These are phyloP conservation scores for Coregonus sp. DNA, from an alignment of 2,797 vertebrate genomes.

Conservation along the genomic window DNA sequence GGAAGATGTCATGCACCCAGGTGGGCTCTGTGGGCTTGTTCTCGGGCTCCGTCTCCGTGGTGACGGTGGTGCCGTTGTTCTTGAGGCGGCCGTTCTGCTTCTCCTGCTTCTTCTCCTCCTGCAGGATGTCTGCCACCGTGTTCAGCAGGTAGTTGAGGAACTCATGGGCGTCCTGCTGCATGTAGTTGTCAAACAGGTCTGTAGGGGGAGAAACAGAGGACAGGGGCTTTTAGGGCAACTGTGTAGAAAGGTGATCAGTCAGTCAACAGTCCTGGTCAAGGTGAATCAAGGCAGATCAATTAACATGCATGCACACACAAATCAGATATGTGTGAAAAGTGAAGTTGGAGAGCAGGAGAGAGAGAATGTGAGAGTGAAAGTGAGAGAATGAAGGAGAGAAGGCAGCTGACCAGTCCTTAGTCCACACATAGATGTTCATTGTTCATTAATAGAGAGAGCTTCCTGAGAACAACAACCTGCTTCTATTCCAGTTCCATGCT, in stretches of 20 bases:
- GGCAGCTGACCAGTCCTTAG: constrained; percentile 53
- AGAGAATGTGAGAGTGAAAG: constrained; percentile 17
- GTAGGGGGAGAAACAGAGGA: constrained; percentile 24
- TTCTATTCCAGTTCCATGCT: constrained; percentile 59
- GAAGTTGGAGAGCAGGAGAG: constrained; percentile 42
- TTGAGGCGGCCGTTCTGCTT: constrained; percentile 93
- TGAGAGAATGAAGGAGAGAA: constrained; percentile 18
- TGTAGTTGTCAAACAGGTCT: constrained; percentile 99
- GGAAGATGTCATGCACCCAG: constrained; percentile 98
- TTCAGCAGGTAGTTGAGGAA: constrained; percentile 98
- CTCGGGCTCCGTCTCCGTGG: constrained; percentile 74
- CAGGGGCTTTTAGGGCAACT: background rate
- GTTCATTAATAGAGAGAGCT: constrained; percentile 68
- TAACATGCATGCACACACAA: constrained; percentile 2
- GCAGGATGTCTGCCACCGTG: constrained; percentile 96
- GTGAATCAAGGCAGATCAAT: background rate
- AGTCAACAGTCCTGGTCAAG: background rate
- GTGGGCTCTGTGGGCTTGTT: constrained; percentile 86
- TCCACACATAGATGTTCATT: constrained; percentile 71
- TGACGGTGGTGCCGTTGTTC: constrained; percentile 85
- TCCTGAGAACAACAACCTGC: constrained; percentile 68
- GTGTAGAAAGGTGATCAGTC: background rate
- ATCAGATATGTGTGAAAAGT: constrained; percentile 38
- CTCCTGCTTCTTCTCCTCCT: constrained; percentile 97
- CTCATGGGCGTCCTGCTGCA: constrained; percentile 98